phyloP scores from a whole-genome alignment of 2,888 invertebrate species.

The Acheta domesticus region DNA sequence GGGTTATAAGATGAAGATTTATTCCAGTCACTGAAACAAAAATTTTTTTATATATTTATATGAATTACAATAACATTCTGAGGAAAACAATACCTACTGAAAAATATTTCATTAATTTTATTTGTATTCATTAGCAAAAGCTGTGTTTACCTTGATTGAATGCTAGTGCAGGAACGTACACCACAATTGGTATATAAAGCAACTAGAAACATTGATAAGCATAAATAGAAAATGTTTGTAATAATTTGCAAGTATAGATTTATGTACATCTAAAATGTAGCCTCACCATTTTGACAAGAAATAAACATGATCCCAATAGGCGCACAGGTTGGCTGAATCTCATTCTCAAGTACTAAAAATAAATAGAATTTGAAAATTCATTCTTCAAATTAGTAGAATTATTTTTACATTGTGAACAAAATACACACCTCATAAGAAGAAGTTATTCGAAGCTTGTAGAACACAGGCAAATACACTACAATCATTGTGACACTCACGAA shows the following conservation, averaged over 20 bases:
- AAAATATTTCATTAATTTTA: not conserved
- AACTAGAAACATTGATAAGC: constrained; percentile 45
- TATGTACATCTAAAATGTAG: not conserved
- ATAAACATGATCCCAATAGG: constrained; percentile 64
- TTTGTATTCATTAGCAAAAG: too few relatives aligned
- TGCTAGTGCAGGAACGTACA: constrained; percentile 84
- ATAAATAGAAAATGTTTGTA: not conserved
- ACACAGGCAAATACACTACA: constrained; percentile 66
- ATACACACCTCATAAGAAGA: constrained; percentile 31
- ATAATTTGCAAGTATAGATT: not conserved
- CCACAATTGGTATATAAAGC: constrained; percentile 76
- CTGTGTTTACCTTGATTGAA: constrained; percentile 67
- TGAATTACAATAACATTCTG: not conserved
- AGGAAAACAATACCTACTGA: not conserved
- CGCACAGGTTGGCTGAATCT: constrained; percentile 66
- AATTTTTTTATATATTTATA: constrained; percentile 21
- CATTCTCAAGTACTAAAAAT: constrained; percentile 61
- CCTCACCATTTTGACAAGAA: constrained; percentile 65
- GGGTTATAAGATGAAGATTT: constrained; percentile 72
- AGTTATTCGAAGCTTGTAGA: constrained; percentile 52
- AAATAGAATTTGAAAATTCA: not conserved
- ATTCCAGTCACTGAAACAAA: constrained; percentile 71
- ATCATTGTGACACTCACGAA: constrained; percentile 66
- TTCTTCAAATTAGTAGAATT: not conserved
- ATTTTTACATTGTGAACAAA: not conserved